Conservation (phyloP, 2,888 invertebrate genomes). For the Eristalis tenax region DNA sequence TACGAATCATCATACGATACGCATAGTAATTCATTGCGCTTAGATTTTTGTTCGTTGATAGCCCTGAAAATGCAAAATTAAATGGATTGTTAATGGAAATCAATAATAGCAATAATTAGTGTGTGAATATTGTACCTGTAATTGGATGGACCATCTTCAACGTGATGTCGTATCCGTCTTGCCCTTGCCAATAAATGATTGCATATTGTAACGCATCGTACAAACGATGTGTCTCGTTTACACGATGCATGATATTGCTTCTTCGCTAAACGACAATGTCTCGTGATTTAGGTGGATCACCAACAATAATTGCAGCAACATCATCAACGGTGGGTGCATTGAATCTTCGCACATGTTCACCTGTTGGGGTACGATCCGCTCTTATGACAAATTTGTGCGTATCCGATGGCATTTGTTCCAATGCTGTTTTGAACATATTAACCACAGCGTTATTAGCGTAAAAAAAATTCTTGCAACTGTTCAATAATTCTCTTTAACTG, state of each 20-base stretch:
- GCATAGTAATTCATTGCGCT: constrained; percentile 5
- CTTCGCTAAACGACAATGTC: constrained; percentile 75
- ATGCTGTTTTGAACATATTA: constrained; percentile 75
- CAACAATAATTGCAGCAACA: constrained; percentile 74
- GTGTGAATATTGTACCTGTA: constrained; percentile 53
- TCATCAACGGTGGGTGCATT: constrained; percentile 74
- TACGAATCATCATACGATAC: constrained; percentile 1
- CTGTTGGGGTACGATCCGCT: constrained; percentile 74
- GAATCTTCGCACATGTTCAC: constrained; percentile 74
- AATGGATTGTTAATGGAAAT: constrained; percentile 43
- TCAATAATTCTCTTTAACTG: not conserved
- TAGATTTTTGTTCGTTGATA: constrained; percentile 25
- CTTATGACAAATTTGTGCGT: constrained; percentile 76
- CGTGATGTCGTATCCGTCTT: constrained; percentile 73
- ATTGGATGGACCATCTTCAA: constrained; percentile 54
- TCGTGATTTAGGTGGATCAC: constrained; percentile 72
- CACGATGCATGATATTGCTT: constrained; percentile 65
- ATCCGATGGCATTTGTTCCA: constrained; percentile 76
- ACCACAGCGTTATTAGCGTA: constrained; percentile 71
- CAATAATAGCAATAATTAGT: constrained; percentile 43
- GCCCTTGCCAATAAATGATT: constrained; percentile 74
- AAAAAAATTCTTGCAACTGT: constrained; percentile 44
- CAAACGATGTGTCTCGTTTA: constrained; percentile 74
- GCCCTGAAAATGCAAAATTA: constrained; percentile 32
- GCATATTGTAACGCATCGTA: constrained; percentile 75